Conservation (phyloP, 2,797 vertebrate species). For the Gobio occitaniae region DNA sequence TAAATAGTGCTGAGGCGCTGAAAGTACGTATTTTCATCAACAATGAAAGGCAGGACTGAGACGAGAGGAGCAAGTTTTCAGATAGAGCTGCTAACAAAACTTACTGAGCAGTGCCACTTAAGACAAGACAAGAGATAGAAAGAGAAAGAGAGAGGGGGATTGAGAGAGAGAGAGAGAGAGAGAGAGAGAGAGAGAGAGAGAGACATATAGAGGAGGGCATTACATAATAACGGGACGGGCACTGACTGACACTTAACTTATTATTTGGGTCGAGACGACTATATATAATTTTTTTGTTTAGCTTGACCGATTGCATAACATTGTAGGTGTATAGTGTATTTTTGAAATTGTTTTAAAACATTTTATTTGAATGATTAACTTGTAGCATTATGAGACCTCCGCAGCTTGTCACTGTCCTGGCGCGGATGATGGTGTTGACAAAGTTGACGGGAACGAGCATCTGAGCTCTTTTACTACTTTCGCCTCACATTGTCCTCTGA, state of each 20-base stretch:
- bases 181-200: slow-evolving; percentile 33
- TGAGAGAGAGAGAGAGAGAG: slow-evolving; percentile 22
- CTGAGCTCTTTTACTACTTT: slow-evolving; percentile 22
- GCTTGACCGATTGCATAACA: not conserved
- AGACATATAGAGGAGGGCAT: slow-evolving; percentile 52
- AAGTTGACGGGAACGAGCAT: slow-evolving; percentile 16
- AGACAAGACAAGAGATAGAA: slow-evolving; percentile 36
- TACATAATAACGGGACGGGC: slow-evolving; percentile 77
- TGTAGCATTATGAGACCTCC: slow-evolving; percentile 26
- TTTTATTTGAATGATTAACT: slow-evolving; percentile 29
- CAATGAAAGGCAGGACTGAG: slow-evolving; percentile 67
- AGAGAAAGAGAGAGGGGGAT: not conserved
- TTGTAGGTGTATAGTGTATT: not conserved
- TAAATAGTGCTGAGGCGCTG: slow-evolving; percentile 73
- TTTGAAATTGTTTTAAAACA: not conserved
- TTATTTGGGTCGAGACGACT: slow-evolving; percentile 4
- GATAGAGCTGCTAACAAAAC: slow-evolving; percentile 63
- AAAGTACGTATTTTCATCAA: slow-evolving; percentile 69
- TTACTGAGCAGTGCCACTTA: slow-evolving; percentile 56
- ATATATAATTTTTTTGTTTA: not conserved
- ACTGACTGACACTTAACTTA: slow-evolving; percentile 69
- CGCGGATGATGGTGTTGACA: slow-evolving; percentile 45
- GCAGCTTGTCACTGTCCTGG: slow-evolving; percentile 8
- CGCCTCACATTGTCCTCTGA: slow-evolving; percentile 20
- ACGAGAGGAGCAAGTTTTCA: slow-evolving; percentile 59